phyloP scores from a whole-genome alignment of 2,888 invertebrate species.

The Dryococelus australis region DNA sequence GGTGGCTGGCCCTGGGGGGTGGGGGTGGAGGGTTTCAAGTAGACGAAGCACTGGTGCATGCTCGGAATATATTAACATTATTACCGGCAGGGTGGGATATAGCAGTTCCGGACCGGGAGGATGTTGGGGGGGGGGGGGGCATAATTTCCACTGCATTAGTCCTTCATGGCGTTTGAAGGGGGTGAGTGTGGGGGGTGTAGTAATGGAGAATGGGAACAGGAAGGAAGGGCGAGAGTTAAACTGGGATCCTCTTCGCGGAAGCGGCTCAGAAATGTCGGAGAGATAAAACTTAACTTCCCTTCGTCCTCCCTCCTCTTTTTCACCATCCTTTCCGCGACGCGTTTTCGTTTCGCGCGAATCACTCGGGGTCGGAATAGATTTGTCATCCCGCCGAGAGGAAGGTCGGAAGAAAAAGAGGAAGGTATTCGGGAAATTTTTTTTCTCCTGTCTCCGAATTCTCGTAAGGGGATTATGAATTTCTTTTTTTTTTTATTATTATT shows the following conservation, averaged over 20 bases:
- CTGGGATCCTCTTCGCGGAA: not conserved
- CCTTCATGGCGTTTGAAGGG: not conserved
- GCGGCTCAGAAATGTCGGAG: not conserved
- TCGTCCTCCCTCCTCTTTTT: not conserved
- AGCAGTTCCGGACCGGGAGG: no score
- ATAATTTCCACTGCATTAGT: slow-evolving; percentile 25
- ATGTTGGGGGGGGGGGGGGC: not conserved
- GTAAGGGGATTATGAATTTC: not conserved
- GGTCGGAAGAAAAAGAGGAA: not conserved
- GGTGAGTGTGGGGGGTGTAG: no score
- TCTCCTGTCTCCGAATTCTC: not conserved
- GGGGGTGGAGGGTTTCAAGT: no score
- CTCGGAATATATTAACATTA: no score
- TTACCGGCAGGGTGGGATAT: no score
- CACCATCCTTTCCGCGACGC: not conserved
- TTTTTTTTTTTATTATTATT: no score
- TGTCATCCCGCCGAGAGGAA: not conserved
- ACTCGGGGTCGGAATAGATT: slow-evolving; percentile 1
- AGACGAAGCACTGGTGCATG: no score
- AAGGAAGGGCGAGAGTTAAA: not conserved
- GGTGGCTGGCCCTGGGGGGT: no score
- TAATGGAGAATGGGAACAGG: no score
- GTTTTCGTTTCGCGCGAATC: not conserved
- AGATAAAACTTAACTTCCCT: slow-evolving; percentile 16
- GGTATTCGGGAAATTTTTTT: not conserved